Evolutionary conservation across 1,140 invertebrate genomes (phyloP).

Genomic region (Drosophila lacteicornis): DNA sequence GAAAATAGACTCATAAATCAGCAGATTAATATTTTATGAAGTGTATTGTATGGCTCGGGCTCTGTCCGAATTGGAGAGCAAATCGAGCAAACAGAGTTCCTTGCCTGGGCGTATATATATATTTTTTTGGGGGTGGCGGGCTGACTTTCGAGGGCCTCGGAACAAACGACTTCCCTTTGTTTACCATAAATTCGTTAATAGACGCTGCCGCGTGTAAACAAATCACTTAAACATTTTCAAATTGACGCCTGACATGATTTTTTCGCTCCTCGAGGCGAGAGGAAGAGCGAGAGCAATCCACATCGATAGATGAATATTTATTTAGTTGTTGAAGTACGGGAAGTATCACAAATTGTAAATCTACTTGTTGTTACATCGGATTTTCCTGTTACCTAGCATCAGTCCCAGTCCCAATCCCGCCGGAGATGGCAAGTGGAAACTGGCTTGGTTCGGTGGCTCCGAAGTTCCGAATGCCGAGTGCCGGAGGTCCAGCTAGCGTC

Average conservation of each 20-base stretch:
- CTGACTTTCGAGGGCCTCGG: conserved; percentile 31
- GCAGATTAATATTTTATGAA: conserved; percentile 83
- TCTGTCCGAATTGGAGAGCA: conserved; percentile 22
- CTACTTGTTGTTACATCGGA: conserved; percentile 69
- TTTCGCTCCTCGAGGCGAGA: conserved; percentile 28
- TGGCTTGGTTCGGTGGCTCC: conserved; percentile 22
- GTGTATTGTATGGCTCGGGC: conserved; percentile 60
- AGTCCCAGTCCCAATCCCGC: conserved; percentile 1
- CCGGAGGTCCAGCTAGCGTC: conserved; percentile 43
- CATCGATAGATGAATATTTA: conserved; percentile 77
- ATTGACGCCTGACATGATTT: conserved; percentile 83
- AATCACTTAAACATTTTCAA: conserved; percentile 83
- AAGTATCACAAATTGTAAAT: conserved; percentile 82
- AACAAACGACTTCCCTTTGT: conserved; percentile 83
- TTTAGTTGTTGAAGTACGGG: conserved; percentile 78
- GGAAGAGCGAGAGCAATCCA: conserved; percentile 33
- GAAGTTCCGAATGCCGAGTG: conserved; percentile 17
- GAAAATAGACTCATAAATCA: conserved; percentile 83
- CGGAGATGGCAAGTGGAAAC: conserved; percentile 51
- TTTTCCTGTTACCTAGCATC: conserved; percentile 44
- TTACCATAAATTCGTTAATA: conserved; percentile 84
- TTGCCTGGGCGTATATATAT: background rate
- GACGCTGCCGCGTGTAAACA: conserved; percentile 83
- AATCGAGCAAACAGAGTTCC: conserved; percentile 17
- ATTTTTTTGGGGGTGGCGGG: conserved; percentile 5